A percentile compares a stretch with the other conserved stretches of the same genome.
phyloP scores from a whole-genome alignment of 1,140 invertebrate genomes.

The Zaprionus inermis region DNA sequence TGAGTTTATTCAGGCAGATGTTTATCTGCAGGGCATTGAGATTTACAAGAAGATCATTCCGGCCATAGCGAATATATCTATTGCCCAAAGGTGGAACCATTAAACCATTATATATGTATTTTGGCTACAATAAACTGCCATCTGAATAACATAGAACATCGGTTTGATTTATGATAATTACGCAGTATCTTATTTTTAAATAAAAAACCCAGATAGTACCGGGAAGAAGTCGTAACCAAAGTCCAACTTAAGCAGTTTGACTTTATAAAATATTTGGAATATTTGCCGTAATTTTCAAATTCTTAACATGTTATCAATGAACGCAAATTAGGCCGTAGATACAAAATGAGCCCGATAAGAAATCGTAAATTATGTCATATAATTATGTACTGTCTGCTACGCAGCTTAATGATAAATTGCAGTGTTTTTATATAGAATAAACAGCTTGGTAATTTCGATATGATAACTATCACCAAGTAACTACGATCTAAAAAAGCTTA shows the following conservation, averaged over 20 bases:
- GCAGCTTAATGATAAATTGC: neutral
- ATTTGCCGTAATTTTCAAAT: neutral
- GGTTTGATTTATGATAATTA: neutral
- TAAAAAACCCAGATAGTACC: neutral
- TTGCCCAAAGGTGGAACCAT: neutral
- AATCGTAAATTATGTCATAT: neutral
- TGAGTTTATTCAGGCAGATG: slow-evolving; percentile 88
- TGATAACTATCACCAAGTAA: neutral
- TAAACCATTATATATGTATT: too few relatives aligned
- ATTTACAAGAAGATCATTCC: slow-evolving; percentile 88
- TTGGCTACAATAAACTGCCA: too few relatives aligned
- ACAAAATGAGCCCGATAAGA: neutral
- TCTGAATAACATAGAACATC: neutral
- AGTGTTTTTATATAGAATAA: neutral
- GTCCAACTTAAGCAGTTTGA: neutral
- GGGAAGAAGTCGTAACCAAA: neutral
- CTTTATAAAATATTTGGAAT: neutral
- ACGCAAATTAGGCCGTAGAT: neutral
- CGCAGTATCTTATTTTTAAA: too few relatives aligned
- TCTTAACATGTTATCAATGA: neutral
- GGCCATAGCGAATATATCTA: slow-evolving; percentile 84
- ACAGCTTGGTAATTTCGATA: neutral
- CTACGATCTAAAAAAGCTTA: slow-evolving; percentile 2
- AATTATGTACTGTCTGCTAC: neutral
- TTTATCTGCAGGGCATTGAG: slow-evolving; percentile 89